Base-by-base conservation (phyloP, 2,888 invertebrate genomes). In the Leptinotarsa tumamoca region DNA sequence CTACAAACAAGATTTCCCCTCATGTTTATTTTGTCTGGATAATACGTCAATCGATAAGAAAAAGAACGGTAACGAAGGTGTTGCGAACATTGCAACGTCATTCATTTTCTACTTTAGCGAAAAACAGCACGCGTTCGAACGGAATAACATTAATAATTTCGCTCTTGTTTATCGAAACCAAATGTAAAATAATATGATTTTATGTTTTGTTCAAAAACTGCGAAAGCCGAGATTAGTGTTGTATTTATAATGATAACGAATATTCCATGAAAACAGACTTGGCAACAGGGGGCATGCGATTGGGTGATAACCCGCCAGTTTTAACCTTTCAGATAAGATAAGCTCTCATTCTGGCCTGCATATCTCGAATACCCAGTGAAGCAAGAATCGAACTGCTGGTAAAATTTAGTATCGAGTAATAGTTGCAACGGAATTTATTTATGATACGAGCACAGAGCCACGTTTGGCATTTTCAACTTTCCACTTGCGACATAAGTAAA, bases 201-300 rank as follows among this genome's bases (percentile, higher is more conserved):
- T 43, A 63, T 63, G 63, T 63, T 63, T 63, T 63, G 63, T 63
- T 63, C 43, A 63, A 63, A 63, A 63, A 63, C 63, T 63, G 63
- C 63, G n/a, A 63, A 43, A 63, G 54, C 58, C n/a, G 50, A 56
- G 50, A 71, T 71, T 56, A 71, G 50, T 71, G 56, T 4, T 56
- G 54, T 71, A 51, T 50, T 49, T 71, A 52, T 50, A 33, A 21
- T 63, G 51, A 63, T 71, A 61, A 71, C 27, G 58, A 71, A 71
- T 58, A 68, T 68, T 50, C 50, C 68, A 50, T 71, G 71, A 13
- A 70, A 66, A 71, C 73, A 68, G 73, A 79, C 83, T 82, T 85
- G 86, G 85, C 85, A 86, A 86, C 85, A 81, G 79, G 81, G 84
- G 82, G 79, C 84, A 83, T 84, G 83, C 83, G 86, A 85, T 85